These are phyloP conservation scores for Notamacropus eugenii DNA, from an alignment of 2,797 vertebrate genomes.

Conservation along the genomic window DNA sequence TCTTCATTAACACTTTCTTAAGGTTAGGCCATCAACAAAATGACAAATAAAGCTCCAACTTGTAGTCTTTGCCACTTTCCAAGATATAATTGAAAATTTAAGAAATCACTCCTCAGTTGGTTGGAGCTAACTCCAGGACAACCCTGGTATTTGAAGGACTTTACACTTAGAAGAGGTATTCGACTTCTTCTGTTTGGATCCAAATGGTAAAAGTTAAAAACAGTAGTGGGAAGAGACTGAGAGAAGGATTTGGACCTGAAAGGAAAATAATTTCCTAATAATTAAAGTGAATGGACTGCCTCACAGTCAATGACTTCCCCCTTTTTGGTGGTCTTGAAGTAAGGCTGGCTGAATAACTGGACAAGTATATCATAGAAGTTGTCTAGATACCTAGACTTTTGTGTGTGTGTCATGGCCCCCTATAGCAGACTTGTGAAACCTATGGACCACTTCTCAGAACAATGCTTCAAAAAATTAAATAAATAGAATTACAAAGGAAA, in stretches of 20 bases:
- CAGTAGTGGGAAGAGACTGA: background rate
- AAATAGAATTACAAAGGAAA: background rate
- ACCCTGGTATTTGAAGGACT: background rate
- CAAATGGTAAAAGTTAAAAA: background rate
- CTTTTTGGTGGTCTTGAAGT: background rate
- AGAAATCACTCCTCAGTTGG: background rate
- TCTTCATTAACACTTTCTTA: background rate
- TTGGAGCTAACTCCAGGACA: background rate
- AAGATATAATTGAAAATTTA: background rate
- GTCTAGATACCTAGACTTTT: background rate
- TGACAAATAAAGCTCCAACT: background rate
- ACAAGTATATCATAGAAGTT: background rate
- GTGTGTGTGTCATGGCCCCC: background rate
- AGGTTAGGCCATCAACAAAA: background rate
- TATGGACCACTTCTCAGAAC: background rate
- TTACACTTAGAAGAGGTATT: background rate
- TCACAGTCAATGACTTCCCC: background rate
- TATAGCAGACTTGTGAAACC: background rate
- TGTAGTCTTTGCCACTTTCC: background rate
- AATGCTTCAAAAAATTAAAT: background rate
- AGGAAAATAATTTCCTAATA: background rate
- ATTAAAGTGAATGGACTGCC: background rate
- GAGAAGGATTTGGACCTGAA: background rate
- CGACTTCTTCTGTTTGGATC: background rate
- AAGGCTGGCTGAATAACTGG: background rate